Conservation (phyloP, 2,888 invertebrate species). For the Megamerina dolium region DNA sequence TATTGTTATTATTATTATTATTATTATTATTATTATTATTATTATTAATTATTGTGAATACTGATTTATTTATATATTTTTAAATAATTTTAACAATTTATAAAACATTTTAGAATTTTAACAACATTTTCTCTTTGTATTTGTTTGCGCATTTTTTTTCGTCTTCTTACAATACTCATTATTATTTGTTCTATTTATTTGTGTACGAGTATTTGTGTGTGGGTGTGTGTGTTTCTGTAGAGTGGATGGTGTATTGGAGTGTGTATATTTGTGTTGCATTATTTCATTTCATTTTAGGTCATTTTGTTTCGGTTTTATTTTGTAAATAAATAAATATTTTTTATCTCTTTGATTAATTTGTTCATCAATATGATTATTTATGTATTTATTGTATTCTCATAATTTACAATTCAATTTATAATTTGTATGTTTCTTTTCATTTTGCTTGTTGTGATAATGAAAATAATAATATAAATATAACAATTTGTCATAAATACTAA, state of each 20-base stretch:
- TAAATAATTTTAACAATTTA: slow-evolving; percentile 42
- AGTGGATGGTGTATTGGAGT: neutral
- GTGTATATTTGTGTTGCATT: neutral
- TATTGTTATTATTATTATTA: slow-evolving; percentile 2
- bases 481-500: no score
- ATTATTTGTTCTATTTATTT: slow-evolving; percentile 8
- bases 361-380: no score
- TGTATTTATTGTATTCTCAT: no score
- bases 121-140: slow-evolving; percentile 31
- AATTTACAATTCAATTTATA: no score
- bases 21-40: slow-evolving; percentile 14
- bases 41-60: slow-evolving; percentile 25
- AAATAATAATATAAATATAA: no score
- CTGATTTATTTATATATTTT: slow-evolving; percentile 23
- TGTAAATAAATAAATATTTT: no score
- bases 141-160: slow-evolving; percentile 22
- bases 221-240: neutral
- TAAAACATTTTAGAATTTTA: slow-evolving; percentile 45
- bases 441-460: no score
- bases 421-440: no score
- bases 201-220: slow-evolving; percentile 4
- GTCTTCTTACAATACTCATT: slow-evolving; percentile 12
- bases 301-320: no score
- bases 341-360: no score
- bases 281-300: no score